phyloP scores from a whole-genome alignment of 2,888 invertebrate species.

The Crossocerus cetratus region DNA sequence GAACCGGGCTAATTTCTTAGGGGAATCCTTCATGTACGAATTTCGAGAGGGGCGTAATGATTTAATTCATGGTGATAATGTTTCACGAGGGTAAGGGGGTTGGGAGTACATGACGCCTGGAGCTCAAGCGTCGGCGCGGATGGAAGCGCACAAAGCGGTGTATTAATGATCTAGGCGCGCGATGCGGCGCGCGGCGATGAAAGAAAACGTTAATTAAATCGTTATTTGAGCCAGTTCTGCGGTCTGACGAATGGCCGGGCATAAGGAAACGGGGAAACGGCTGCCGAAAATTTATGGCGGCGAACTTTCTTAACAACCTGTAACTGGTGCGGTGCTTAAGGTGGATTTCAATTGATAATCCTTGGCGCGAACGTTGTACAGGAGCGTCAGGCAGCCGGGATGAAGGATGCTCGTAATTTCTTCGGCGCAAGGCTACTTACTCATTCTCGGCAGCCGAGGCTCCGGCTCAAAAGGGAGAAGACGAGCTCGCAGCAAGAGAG shows the following conservation, averaged over 20 bases:
- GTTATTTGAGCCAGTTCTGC: slow-evolving; percentile 30
- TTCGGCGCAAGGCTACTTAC: slow-evolving; percentile 36
- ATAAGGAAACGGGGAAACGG: slow-evolving; percentile 38
- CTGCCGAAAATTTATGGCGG: slow-evolving; percentile 50
- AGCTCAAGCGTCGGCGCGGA: background rate
- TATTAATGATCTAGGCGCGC: background rate
- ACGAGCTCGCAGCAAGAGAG: background rate
- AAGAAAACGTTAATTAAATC: slow-evolving; percentile 59
- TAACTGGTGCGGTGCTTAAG: slow-evolving; percentile 52
- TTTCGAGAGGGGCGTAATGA: background rate
- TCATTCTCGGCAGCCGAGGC: slow-evolving; percentile 38
- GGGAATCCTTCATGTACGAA: background rate
- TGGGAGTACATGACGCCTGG: background rate
- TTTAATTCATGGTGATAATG: background rate
- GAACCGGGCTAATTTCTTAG: background rate
- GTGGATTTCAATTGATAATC: slow-evolving; percentile 55
- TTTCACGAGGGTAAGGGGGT: background rate
- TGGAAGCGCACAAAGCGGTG: slow-evolving; percentile 1
- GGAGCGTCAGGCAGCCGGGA: slow-evolving; percentile 28
- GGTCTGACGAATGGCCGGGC: slow-evolving; percentile 29
- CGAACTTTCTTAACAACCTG: slow-evolving; percentile 57
- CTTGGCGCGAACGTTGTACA: slow-evolving; percentile 25
- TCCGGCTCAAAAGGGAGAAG: slow-evolving; percentile 34
- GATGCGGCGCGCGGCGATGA: slow-evolving; percentile 29
- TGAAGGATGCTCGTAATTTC: slow-evolving; percentile 53